Conservation (phyloP, 2,797 vertebrate species). For the Xenops minutus region DNA sequence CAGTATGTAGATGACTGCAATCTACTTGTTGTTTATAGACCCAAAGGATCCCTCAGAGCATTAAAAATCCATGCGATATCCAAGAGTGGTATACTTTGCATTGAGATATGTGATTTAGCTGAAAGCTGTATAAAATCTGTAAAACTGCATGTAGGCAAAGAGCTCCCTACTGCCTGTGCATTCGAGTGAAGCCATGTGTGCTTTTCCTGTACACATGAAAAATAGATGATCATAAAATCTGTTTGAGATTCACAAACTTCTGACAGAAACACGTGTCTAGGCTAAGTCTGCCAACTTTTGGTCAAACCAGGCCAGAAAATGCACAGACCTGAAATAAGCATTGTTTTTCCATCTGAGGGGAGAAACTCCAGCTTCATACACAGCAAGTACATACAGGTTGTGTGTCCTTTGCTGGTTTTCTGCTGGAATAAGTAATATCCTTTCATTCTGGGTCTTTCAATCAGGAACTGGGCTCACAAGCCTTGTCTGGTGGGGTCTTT, state of each 20-base stretch:
- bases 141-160: background rate
- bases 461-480: background rate
- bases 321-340: background rate
- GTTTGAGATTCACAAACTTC: background rate
- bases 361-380: background rate
- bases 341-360: background rate
- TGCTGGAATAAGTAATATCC: background rate
- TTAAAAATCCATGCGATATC: slow-evolving; percentile 48
- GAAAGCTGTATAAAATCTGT: slow-evolving; percentile 36
- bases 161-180: background rate
- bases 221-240: slow-evolving; percentile 35
- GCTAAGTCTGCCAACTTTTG: slow-evolving; percentile 1
- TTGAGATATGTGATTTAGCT: background rate
- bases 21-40: slow-evolving; percentile 40
- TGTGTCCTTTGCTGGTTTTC: background rate
- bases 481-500: background rate
- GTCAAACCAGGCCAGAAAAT: slow-evolving; percentile 1
- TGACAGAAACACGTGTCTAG: background rate
- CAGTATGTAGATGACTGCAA: slow-evolving; percentile 11
- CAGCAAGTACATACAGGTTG: background rate
- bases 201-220: background rate
- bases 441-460: background rate
- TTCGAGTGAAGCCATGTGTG: background rate
- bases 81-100: slow-evolving; percentile 17
- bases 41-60: slow-evolving; percentile 13